Conservation (phyloP, 2,888 invertebrate genomes). For the Gastracanthus pulcherrimus region DNA sequence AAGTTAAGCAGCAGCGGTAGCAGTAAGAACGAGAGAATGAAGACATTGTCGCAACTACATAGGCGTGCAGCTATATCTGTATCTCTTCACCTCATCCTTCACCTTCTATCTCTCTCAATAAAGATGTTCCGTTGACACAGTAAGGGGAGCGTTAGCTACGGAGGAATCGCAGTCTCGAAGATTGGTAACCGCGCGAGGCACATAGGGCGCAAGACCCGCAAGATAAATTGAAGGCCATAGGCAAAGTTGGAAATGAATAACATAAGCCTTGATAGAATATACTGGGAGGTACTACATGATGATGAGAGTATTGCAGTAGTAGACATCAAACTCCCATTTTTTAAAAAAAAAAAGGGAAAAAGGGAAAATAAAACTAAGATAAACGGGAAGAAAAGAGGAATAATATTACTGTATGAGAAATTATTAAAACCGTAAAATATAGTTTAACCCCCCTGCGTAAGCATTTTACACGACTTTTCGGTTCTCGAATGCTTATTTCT, state of each 20-base stretch:
- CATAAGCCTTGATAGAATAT: background rate
- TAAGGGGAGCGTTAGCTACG: background rate
- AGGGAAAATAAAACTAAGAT: too few species aligned
- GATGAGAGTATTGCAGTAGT: too few species aligned
- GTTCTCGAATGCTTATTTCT: too few species aligned
- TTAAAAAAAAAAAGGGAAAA: too few species aligned
- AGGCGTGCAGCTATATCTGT: background rate
- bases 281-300: too few species aligned
- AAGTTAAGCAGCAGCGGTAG: background rate
- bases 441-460: too few species aligned
- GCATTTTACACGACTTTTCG: too few species aligned
- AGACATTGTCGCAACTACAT: slow-evolving; percentile 11
- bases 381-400: too few species aligned
- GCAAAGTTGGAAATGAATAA: background rate
- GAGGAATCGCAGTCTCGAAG: background rate
- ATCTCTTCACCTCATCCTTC: background rate
- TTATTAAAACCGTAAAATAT: too few species aligned
- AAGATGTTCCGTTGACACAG: background rate
- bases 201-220: background rate
- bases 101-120: background rate
- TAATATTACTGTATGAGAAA: too few species aligned
- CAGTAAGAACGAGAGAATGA: slow-evolving; percentile 8
- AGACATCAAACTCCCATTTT: too few species aligned
- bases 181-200: background rate
- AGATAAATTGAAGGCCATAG: slow-evolving; percentile 9